These are phyloP conservation scores for Temnothorax nylanderi DNA, from an alignment of 1,140 invertebrate species.

Conservation along the genomic window DNA sequence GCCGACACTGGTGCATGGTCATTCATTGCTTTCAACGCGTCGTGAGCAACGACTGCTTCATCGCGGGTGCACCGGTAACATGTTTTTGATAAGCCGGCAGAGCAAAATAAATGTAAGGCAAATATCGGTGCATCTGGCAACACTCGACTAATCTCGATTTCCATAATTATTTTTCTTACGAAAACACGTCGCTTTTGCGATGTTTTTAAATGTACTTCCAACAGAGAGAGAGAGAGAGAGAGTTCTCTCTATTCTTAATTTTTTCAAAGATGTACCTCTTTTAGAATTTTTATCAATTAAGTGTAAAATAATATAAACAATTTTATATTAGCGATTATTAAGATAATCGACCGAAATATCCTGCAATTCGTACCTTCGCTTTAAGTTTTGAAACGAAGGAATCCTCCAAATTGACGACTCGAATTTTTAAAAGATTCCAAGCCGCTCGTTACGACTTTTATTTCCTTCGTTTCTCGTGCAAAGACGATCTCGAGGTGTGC, in stretches of 20 bases:
- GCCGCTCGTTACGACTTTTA: slow-evolving; percentile 20
- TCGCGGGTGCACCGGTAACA: background rate
- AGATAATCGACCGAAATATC: background rate
- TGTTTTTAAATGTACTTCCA: background rate
- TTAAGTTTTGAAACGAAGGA: background rate
- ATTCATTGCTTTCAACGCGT: slow-evolving; percentile 70
- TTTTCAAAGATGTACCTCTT: background rate
- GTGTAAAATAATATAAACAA: background rate
- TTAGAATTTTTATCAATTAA: background rate
- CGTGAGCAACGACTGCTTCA: slow-evolving; percentile 26
- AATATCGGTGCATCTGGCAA: slow-evolving; percentile 17
- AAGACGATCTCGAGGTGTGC: slow-evolving; percentile 31
- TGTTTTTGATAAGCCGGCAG: slow-evolving; percentile 49
- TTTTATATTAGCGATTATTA: background rate
- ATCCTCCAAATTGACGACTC: background rate
- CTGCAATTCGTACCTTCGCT: background rate
- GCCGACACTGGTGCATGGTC: slow-evolving; percentile 49
- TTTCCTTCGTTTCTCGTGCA: slow-evolving; percentile 11
- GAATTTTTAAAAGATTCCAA: slow-evolving; percentile 10
- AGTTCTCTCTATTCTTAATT: background rate
- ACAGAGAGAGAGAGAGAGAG: background rate
- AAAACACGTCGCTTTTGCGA: background rate
- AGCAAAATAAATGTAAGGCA: slow-evolving; percentile 23
- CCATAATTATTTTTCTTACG: background rate
- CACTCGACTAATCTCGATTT: no score